Conservation (phyloP, 2,113 vertebrate genomes). For the Pampusana beccarii region DNA sequence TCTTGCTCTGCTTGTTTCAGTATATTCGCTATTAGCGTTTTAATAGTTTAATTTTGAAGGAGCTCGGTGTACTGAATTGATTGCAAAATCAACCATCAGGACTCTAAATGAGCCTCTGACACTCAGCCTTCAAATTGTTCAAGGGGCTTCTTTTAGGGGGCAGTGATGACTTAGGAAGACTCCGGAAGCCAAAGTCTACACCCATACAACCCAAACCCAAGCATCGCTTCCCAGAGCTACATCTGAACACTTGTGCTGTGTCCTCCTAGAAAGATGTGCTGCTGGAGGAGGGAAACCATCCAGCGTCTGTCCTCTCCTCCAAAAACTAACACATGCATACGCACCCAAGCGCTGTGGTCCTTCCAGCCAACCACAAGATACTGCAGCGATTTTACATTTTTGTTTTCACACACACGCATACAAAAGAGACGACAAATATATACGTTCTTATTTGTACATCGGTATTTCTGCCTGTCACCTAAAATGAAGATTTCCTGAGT, state of each 20-base stretch:
- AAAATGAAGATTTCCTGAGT: neutral
- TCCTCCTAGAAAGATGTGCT: neutral
- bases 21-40: neutral
- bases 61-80: neutral
- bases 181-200: too few species aligned
- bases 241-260: neutral
- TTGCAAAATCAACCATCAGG: neutral
- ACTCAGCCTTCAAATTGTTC: neutral
- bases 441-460: rapidly evolving
- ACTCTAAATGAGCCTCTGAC: neutral
- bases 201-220: neutral
- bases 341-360: neutral
- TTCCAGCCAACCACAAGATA: neutral
- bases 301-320: neutral
- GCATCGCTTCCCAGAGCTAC: neutral
- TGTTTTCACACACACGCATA: neutral
- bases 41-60: neutral
- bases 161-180: neutral
- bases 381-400: neutral
- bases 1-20: neutral
- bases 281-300: neutral
- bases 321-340: neutral
- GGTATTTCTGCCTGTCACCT: neutral
- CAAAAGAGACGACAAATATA: neutral
- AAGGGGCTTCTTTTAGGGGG: neutral